Percentiles rank a stretch among this genome's conserved stretches.
Evolutionary conservation across 2,113 vertebrate genomes (phyloP).

Genomic region (Bujurquina vittata): DNA sequence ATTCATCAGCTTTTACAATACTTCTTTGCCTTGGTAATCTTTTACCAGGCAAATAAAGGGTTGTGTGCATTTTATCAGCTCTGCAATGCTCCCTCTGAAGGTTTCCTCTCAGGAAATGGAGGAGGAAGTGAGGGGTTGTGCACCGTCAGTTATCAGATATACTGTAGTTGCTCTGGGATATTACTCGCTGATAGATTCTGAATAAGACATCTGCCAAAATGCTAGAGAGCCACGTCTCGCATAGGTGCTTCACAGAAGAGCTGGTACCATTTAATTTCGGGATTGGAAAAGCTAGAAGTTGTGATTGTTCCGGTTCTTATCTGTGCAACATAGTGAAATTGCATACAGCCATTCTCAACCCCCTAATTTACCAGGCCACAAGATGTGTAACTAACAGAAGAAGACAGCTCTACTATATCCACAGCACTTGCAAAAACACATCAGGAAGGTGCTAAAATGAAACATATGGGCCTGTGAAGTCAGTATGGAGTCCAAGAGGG

Average conservation of each 20-base stretch:
- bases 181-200: slow-evolving; percentile 70
- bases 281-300: slow-evolving; percentile 54
- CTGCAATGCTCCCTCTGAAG: slow-evolving; percentile 47
- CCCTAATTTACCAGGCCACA: slow-evolving; percentile 37
- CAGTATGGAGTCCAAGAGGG: background rate
- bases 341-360: background rate
- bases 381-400: slow-evolving; percentile 31
- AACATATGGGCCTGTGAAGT: slow-evolving; percentile 44
- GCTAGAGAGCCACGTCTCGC: slow-evolving; percentile 53
- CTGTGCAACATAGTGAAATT: slow-evolving; percentile 21
- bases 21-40: slow-evolving; percentile 63
- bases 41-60: slow-evolving; percentile 68
- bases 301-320: slow-evolving; percentile 53
- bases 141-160: slow-evolving; percentile 72
- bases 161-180: slow-evolving; percentile 73
- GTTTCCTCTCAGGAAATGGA: slow-evolving; percentile 74
- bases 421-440: slow-evolving; percentile 44
- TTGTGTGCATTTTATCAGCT: slow-evolving; percentile 73
- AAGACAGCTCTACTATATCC: slow-evolving; percentile 33
- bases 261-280: slow-evolving; percentile 45
- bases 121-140: slow-evolving; percentile 70
- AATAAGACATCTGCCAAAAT: slow-evolving; percentile 75
- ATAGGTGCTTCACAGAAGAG: slow-evolving; percentile 57
- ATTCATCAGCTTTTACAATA: slow-evolving; percentile 51
- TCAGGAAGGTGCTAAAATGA: slow-evolving; percentile 57